A percentile compares a stretch with the other conserved stretches of the same genome.
Evolutionary conservation across 1,140 invertebrate genomes (phyloP).

Genomic region (Euglossa dilemma): DNA sequence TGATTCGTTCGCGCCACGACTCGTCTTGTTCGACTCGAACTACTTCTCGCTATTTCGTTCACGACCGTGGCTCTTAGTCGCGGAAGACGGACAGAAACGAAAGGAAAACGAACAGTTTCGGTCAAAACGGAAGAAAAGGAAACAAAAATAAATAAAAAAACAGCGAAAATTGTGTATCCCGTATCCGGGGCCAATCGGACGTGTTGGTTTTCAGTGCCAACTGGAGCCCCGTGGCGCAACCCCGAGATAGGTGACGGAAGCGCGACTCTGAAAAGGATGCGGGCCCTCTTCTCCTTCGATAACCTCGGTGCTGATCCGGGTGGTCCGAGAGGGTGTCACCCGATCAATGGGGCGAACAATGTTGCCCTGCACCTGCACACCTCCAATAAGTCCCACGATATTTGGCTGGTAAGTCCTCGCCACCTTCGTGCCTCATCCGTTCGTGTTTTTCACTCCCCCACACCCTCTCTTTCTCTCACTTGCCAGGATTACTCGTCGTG

Average conservation of each 20-base stretch:
- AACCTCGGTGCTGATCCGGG: slow-evolving; percentile 70
- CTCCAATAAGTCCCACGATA: slow-evolving; percentile 70
- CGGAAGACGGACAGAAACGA: neutral
- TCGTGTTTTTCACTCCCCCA: slow-evolving; percentile 62
- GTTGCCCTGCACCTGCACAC: slow-evolving; percentile 68
- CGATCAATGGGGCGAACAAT: slow-evolving; percentile 64
- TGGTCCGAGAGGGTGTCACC: slow-evolving; percentile 66
- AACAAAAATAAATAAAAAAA: slow-evolving; percentile 19
- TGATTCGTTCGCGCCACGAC: neutral
- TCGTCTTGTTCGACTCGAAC: neutral
- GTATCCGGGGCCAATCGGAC: slow-evolving; percentile 70
- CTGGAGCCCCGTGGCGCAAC: slow-evolving; percentile 67
- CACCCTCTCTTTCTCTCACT: slow-evolving; percentile 55
- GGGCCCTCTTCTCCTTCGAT: slow-evolving; percentile 70
- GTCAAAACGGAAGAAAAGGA: neutral
- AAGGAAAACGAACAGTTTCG: slow-evolving; percentile 1
- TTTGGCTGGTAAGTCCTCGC: slow-evolving; percentile 73
- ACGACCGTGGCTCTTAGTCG: neutral
- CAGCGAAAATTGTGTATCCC: slow-evolving; percentile 46
- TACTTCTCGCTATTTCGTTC: neutral
- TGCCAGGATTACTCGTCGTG: slow-evolving; percentile 19
- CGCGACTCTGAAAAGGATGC: slow-evolving; percentile 68
- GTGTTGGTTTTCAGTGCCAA: slow-evolving; percentile 82
- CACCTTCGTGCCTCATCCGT: slow-evolving; percentile 69
- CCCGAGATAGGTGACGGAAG: slow-evolving; percentile 67